Conservation (phyloP, 2,797 vertebrate genomes). For the Percopsis omiscomaycus region DNA sequence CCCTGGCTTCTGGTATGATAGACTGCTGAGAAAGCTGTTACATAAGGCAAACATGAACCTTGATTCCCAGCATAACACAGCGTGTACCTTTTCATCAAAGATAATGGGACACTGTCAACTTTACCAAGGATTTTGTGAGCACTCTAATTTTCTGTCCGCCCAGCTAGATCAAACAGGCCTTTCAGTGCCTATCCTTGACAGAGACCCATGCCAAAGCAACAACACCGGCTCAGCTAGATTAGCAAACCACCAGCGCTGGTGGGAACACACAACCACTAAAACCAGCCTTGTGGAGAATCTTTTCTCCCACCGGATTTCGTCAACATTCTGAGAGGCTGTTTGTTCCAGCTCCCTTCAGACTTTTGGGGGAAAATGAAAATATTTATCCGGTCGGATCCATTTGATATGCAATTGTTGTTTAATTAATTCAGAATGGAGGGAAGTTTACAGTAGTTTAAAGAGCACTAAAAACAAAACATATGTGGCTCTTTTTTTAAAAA, state of each 20-base stretch:
- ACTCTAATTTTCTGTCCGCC: slow-evolving; percentile 59
- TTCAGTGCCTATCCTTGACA: slow-evolving; percentile 56
- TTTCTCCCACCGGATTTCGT: slow-evolving; percentile 52
- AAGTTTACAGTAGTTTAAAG: not conserved
- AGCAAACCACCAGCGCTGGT: slow-evolving; percentile 59
- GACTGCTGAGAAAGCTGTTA: slow-evolving; percentile 16
- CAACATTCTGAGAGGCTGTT: slow-evolving; percentile 57
- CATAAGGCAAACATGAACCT: slow-evolving; percentile 20
- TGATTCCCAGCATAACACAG: slow-evolving; percentile 12
- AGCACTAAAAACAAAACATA: not conserved
- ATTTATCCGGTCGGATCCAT: slow-evolving; percentile 35
- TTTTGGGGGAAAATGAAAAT: slow-evolving; percentile 43
- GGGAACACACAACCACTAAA: slow-evolving; percentile 57
- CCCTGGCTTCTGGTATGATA: slow-evolving; percentile 2
- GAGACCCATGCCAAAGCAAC: slow-evolving; percentile 65
- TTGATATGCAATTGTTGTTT: slow-evolving; percentile 16
- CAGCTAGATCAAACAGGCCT: slow-evolving; percentile 62
- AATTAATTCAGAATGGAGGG: too few relatives aligned
- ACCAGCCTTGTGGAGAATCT: slow-evolving; percentile 48
- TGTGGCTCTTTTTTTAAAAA: too few relatives aligned
- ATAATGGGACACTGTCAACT: slow-evolving; percentile 44
- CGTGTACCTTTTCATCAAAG: slow-evolving; percentile 26
- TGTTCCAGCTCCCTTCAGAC: slow-evolving; percentile 46
- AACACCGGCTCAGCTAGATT: slow-evolving; percentile 61
- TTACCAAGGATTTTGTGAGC: slow-evolving; percentile 52